Percentiles rank a stretch among this genome's conserved stretches.
Evolutionary conservation across 2,113 vertebrate species (phyloP).

Genomic region (Uropsilus gracilis): DNA sequence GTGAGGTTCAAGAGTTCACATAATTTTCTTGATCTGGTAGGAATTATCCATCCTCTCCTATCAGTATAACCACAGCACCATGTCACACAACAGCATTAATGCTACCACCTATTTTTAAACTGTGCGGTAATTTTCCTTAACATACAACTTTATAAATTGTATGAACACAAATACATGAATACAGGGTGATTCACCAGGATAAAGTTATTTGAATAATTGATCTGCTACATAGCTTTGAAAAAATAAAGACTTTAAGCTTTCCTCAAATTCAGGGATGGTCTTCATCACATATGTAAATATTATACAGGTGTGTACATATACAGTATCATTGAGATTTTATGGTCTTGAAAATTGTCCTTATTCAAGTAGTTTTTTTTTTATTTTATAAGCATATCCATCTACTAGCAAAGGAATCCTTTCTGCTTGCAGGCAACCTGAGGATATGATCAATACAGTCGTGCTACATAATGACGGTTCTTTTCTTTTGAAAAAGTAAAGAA

Average conservation of each 20-base stretch:
- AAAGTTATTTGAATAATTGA: background rate
- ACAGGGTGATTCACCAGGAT: background rate
- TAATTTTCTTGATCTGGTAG: background rate
- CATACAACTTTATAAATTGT: background rate
- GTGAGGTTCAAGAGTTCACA: background rate
- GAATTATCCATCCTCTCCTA: background rate
- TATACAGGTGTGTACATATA: background rate
- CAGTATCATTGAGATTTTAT: background rate
- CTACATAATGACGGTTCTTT: background rate
- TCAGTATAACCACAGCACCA: background rate
- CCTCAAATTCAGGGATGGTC: background rate
- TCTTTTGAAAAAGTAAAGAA: conserved; percentile 3
- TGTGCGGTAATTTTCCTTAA: background rate
- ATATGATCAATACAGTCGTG: background rate
- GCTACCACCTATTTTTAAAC: background rate
- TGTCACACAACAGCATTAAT: background rate
- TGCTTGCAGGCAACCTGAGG: background rate
- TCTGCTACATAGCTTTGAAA: background rate
- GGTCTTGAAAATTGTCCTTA: background rate
- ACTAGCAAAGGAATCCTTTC: background rate
- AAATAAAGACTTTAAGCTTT: background rate
- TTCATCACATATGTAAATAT: background rate
- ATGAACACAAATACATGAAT: too few relatives aligned
- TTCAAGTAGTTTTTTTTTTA: background rate
- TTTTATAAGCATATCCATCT: background rate